Evolutionary conservation across 2,797 vertebrate genomes (phyloP).

Genomic region (Clarias laeviceps): DNA sequence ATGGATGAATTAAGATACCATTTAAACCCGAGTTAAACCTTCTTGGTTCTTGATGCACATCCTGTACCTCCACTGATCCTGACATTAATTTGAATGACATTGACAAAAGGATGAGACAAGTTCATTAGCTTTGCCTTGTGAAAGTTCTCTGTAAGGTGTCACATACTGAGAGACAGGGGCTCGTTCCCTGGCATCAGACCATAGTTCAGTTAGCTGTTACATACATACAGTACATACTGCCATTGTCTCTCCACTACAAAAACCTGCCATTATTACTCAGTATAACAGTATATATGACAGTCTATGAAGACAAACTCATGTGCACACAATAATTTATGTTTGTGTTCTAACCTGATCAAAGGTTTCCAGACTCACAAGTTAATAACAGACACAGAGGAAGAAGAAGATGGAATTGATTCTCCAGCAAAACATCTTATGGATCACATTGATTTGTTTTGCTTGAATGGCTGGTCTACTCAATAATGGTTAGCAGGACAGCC

Average conservation of each 20-base stretch:
- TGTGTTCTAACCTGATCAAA: slow-evolving; percentile 2
- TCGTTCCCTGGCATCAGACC: slow-evolving; percentile 11
- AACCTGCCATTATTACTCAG: slow-evolving; percentile 34
- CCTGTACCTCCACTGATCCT: background rate
- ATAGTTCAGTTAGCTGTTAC: slow-evolving; percentile 42
- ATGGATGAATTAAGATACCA: background rate
- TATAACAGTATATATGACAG: slow-evolving; percentile 37
- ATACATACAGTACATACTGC: slow-evolving; percentile 30
- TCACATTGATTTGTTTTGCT: slow-evolving; percentile 37
- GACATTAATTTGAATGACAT: slow-evolving; percentile 14
- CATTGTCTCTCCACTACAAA: slow-evolving; percentile 6
- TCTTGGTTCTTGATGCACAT: background rate
- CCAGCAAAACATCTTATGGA: slow-evolving; percentile 27
- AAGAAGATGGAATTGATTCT: slow-evolving; percentile 23
- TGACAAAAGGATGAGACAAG: slow-evolving; percentile 16
- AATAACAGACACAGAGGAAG: background rate
- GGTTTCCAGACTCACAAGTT: slow-evolving; percentile 3
- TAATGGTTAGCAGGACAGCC: slow-evolving; percentile 40
- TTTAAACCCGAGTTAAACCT: background rate
- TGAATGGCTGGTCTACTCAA: slow-evolving; percentile 19
- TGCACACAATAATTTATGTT: slow-evolving; percentile 30
- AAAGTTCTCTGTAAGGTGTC: slow-evolving; percentile 26
- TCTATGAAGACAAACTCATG: slow-evolving; percentile 4
- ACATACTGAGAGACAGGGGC: slow-evolving; percentile 39
- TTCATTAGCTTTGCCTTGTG: slow-evolving; percentile 38